A percentile compares a stretch with the other conserved stretches of the same genome.
Conservation (phyloP, 2,888 invertebrate genomes). For the Nysson spinosus region DNA sequence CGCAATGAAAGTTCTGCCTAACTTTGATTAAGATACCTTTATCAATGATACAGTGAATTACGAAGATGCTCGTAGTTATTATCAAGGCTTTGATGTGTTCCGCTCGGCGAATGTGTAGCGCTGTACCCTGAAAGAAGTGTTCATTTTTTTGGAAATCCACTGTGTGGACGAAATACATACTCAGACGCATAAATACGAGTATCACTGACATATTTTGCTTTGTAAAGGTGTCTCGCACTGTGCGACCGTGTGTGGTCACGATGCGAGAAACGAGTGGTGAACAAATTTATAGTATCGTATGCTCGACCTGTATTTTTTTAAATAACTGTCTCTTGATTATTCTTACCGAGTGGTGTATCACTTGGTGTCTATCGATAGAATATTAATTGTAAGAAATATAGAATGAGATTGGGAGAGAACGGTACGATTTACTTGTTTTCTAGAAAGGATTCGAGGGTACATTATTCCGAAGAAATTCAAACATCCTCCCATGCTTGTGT, state of each 20-base stretch:
- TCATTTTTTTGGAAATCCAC: slow-evolving; percentile 47
- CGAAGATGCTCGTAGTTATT: not conserved
- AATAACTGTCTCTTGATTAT: slow-evolving; percentile 25
- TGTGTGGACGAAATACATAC: slow-evolving; percentile 32
- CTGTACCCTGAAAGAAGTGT: slow-evolving; percentile 50
- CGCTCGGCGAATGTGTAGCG: slow-evolving; percentile 38
- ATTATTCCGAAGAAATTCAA: not conserved
- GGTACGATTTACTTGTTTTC: not conserved
- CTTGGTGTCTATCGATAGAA: not conserved
- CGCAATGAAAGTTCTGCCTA: too few relatives aligned
- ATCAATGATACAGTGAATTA: slow-evolving; percentile 1
- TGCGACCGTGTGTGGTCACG: slow-evolving; percentile 9
- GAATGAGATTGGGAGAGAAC: not conserved
- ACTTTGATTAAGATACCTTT: slow-evolving; percentile 3
- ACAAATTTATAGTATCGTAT: slow-evolving; percentile 21
- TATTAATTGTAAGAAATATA: not conserved
- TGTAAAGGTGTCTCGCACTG: not conserved
- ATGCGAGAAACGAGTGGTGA: slow-evolving; percentile 1
- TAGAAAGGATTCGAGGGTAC: not conserved
- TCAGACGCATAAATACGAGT: slow-evolving; percentile 21
- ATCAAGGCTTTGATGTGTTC: not conserved
- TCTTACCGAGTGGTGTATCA: slow-evolving; percentile 14
- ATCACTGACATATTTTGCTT: slow-evolving; percentile 17
- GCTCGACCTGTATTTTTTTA: slow-evolving; percentile 44
- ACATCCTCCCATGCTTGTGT: not conserved